Conservation (phyloP, 53 echinoderm and acorn worm species). For the Holothuria scabra region DNA sequence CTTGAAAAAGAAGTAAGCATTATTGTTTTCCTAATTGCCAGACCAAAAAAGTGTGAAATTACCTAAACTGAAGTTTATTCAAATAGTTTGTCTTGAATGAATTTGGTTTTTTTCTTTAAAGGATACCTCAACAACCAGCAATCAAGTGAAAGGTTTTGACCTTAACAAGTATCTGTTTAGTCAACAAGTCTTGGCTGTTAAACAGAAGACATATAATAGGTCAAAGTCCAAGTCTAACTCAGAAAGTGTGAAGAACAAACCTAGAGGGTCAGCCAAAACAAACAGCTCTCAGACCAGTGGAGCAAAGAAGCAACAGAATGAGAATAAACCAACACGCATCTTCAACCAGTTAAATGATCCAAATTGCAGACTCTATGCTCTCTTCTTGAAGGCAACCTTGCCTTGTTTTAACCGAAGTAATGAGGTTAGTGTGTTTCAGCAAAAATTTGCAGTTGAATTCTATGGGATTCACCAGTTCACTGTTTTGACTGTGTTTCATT, state of each 20-base stretch:
- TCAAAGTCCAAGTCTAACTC: too few relatives aligned
- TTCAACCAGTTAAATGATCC: slow-evolving; percentile 27
- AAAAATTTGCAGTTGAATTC: too few relatives aligned
- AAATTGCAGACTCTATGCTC: slow-evolving; percentile 1
- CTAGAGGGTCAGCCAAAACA: not conserved
- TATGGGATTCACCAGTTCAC: too few relatives aligned
- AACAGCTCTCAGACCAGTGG: not conserved
- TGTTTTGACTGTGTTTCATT: too few relatives aligned
- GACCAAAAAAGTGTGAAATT: not conserved
- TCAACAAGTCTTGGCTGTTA: slow-evolving; percentile 39
- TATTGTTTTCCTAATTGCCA: too few relatives aligned
- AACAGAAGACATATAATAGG: not conserved
- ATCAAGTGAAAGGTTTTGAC: slow-evolving; percentile 34
- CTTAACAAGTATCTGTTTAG: slow-evolving; percentile 23
- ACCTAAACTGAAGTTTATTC: not conserved
- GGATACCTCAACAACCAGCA: too few relatives aligned
- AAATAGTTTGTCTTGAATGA: not conserved
- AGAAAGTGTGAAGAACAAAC: not conserved
- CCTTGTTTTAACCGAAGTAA: slow-evolving; percentile 23
- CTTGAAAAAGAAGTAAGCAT: too few relatives aligned
- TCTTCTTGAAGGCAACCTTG: not conserved
- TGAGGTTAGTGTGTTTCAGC: not conserved
- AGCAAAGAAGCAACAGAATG: not conserved
- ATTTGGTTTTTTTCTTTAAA: not conserved
- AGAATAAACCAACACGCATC: slow-evolving; percentile 10